Evolutionary conservation across 2,113 vertebrate species (phyloP), one percentile per base, ranked within the genome.

Genomic region (Macrotis lagotis): DNA sequence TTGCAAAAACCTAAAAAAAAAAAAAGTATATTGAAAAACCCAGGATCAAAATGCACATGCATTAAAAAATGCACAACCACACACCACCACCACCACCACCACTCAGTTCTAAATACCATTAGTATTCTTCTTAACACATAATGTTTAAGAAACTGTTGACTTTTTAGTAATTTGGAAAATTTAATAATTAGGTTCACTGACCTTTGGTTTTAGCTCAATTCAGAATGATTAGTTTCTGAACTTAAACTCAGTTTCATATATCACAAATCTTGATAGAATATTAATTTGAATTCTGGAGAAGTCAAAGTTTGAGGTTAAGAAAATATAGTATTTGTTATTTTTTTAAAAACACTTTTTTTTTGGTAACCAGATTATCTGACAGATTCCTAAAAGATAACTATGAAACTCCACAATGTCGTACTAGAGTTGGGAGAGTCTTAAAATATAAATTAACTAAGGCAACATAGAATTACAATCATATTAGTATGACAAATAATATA

Each of bases 231-330:
- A 91, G 91, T 44, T 19, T 25, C 48, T 66, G 44, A 51, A 53
- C 50, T 90, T 95, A 88, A 88, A 92, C 92, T 4, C 48, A 83
- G 26, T 50, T 50, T 44, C 93, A 53, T 92, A 47, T 66, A 74
- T n/a, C 16, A 74, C 14, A 53, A 90, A 52, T 92, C 50, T 59
- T 95, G 51, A 92, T 95, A 94, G 92, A 95, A 91, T 66, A 90
- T 25, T 28, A 91, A 93, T 94, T 95, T 95, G 53, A 95, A 95
- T 96, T 91, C 93, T 94, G 59, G 31, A 74, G 59, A 74, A 92
- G n/a, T 50, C 24, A 92, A 92, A 51, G 4, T 47, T 44, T 28
- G 53, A 92, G 52, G 55, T 50, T 19, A 53, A 96, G 89, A 93
- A 91, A 89, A 37, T 51, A 14, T 52, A 90, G 22, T 83, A 19